Evolutionary conservation across 2,113 vertebrate genomes (phyloP), one percentile per base, ranked within the genome.

Genomic region (Crypturellus undulatus): DNA sequence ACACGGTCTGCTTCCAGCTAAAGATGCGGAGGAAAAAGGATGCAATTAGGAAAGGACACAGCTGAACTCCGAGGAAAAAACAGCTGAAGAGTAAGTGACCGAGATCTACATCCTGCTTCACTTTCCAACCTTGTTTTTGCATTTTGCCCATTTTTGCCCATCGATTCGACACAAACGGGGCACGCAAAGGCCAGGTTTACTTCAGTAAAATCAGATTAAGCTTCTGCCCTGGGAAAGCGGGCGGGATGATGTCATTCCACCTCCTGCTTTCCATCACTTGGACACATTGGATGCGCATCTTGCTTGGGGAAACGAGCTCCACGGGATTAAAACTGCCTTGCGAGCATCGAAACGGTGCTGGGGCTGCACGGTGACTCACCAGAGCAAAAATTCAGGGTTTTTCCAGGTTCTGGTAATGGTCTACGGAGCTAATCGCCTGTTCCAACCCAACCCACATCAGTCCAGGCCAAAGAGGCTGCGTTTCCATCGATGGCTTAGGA

Each of bases 1-100:
- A n/a, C 80, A 64, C 87, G 70, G 43, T 69, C 91, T 87, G 94
- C 43, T 94, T 91, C 84, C 58, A 77, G 85, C 89, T 93, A 96
- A 12, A 79, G 89, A 64, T 28, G 59, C 71, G 63, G 49, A 64
- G 38, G 18, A 22, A 47, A 90, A 69, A 76, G 30, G 78, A 88
- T 30, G 71, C 9, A 20, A 77, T 65, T 43, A 40, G 68, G 84
- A 77, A 92, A 95, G 77, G 86, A 92, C 10, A 54, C 40, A 79
- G 87, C 19, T 70, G 81, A 70, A 54, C 8, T 8, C 9, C 65
- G 75, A 77, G 22, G 18, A 38, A 70, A 49, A 17, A 69, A 82
- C 15, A 65, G 42, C 45, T 84, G 49, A 72, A 75, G 20, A 51
- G 1, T 8, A 72, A 85, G 51, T 15, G 87, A 36, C 52, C 73